Evolutionary conservation across 2,113 vertebrate genomes (phyloP), one percentile per base, ranked within the genome.

Genomic region (Galbula dea): DNA sequence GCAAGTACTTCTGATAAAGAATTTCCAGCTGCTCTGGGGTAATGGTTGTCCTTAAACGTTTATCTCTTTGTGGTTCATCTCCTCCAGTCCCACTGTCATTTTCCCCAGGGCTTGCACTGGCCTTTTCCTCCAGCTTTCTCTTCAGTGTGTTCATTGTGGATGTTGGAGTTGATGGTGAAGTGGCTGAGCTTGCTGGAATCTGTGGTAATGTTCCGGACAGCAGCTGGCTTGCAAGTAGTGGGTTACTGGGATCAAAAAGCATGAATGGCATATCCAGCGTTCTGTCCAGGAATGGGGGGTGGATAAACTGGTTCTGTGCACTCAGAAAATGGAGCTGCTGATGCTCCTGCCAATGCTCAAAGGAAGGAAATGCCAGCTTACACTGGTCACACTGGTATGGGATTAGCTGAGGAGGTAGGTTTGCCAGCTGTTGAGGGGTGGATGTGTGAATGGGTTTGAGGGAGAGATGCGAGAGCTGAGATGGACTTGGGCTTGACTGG

Each of bases 331-430:
- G 99, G 71, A 99, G 98, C 94, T 99, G 99, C 97, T 99, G 99
- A 97, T 99, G 99, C 93, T 99, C 99, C 91, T 99, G 99, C 99
- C 99, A 99, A 96, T 99, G 99, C 95, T 99, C 99, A 68, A 99
- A 99, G 4, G 99, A 99, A 43, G 99, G 99, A 90, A 99, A 99
- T 6, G 98, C 99, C 94, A 99, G 97, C 92, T 99, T 99, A 96
- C 99, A 99, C 97, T 99, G 99, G 96, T 99, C 99, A 93, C 99
- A 99, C 97, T 99, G 99, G 97, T 99, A 99, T 1, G 98, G 99
- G 94, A 99, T 99, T 96, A 99, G 98, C 95, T 99, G 99, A 91
- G 99, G 99, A 96, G 98, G 98, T 97, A 99, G 95, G 97, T 94
- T 98, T 90, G 98, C 96, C 95, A 98, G 78, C 83, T 98, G 98